Conservation (phyloP, 2,797 vertebrate genomes). For the Sebastes aleutianus region DNA sequence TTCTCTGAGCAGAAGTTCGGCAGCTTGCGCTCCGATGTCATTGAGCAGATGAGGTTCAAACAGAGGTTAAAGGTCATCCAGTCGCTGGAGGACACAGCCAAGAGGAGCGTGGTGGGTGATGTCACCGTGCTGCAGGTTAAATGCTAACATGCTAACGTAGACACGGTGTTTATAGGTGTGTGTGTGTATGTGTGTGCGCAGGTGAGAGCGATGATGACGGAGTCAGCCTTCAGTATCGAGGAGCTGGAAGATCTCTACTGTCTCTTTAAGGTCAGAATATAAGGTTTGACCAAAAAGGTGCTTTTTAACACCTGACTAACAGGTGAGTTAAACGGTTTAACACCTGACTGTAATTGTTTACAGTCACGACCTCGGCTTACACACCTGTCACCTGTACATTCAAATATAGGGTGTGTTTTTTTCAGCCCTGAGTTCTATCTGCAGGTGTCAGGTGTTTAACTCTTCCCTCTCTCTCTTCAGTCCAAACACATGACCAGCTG, state of each 20-base stretch:
- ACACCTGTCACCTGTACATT: too few relatives aligned
- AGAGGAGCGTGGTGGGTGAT: conserved; percentile 93
- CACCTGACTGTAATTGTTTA: too few relatives aligned
- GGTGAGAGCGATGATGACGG: conserved; percentile 94
- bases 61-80: conserved; percentile 98
- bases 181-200: conserved; percentile 56
- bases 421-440: neutral
- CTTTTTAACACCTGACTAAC: too few relatives aligned
- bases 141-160: neutral
- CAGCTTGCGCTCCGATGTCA: conserved; percentile 89
- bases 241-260: conserved; percentile 95
- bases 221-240: conserved; percentile 93
- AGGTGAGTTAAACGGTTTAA: too few relatives aligned
- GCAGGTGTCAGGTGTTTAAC: neutral
- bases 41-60: conserved; percentile 98
- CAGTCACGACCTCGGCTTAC: too few relatives aligned
- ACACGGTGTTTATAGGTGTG: neutral
- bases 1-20: conserved; percentile 87
- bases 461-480: conserved; percentile 67
- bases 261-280: conserved; percentile 91
- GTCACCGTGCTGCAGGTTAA: neutral
- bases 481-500: conserved; percentile 94
- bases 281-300: too few relatives aligned
- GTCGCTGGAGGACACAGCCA: conserved; percentile 95
- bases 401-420: too few relatives aligned